Evolutionary conservation across 2,888 invertebrate genomes (phyloP), one percentile per base, ranked within the genome.

Genomic region (Miltochrista miniata): DNA sequence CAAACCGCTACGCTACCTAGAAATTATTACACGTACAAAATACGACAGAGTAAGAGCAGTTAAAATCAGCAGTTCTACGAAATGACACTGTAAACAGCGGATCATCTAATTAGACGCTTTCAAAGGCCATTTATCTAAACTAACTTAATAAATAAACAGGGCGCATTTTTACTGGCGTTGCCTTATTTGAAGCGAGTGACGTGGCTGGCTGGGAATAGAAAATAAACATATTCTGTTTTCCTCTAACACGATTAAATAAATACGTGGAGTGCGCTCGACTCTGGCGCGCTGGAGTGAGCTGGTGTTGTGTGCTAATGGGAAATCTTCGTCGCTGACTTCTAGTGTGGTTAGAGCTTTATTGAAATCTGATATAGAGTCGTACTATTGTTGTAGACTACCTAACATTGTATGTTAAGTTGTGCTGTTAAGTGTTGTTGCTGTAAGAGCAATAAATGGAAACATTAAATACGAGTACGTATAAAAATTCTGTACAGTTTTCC

Each of bases 181-280:
- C 33, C 42, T 41, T 34, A 24, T 42, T 14, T 14, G 12, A 7
- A 42, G 43, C 40, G 15, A 38, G 33, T 29, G 18, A 18, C 36
- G 43, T 37, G 31, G 49, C 43, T 12, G 47, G 34, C 36, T 46
- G 38, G 31, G 77, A 78, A 78, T 78, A 77, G 79, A 79, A 79
- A 75, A 78, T 78, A 78, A 79, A 78, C 76, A 78, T 71, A 72
- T 70, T 68, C 62, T 63, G 58, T 64, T 59, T 62, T 61, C 59
- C 68, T 72, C 72, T 74, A 71, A 72, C 62, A 66, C 70, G 74
- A 77, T 75, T 70, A 69, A 70, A 72, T 41, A 45, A 50, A 50
- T 45, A 35, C 18, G 30, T 7, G 14, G 13, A 41, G 50, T 34
- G 24, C 18, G 18, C 18, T 24, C 18, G 18, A 18, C 36, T 35